Base-by-base conservation (phyloP, 64 coral and sea anemone species). In the Montipora efflorescens region DNA sequence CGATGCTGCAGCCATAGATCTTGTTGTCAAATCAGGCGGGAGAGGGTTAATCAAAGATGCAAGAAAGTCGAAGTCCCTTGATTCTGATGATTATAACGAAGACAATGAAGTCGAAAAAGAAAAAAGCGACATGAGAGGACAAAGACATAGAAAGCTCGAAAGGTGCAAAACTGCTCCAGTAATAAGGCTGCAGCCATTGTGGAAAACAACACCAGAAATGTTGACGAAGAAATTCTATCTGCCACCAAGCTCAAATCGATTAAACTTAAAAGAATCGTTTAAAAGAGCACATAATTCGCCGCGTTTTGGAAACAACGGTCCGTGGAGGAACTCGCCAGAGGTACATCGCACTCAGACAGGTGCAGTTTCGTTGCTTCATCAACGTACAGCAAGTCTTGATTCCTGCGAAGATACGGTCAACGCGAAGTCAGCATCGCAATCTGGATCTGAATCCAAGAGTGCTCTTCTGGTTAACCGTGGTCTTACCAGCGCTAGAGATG, bases 121-220 rank as follows among this genome's bases (percentile, higher is more conserved):
- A 72, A 46, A 45, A 47, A 70, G 16, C 46, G 47, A 86, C 16
- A 48, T 62, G 82, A 45, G 49, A 36, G 19, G 52, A 14, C 28
- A 57, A 8, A 68, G 16, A 47, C 94, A 95, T 66, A 92, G 89
- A 80, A 92, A 92, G 53, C 89, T 95, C 20, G 90, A 92, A 91
- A 87, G 94, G 52, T 95, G 83, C 16, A 92, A 92, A 88, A 95
- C 94, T 44, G 84, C 94, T 47, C 94, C 94, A 9, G 77, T 92
- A 18, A 45, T 67, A 47, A 70, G 88, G 45, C 44, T 95, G 8
- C 83, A 95, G 51, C 90, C 94, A 23, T 43, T 95, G 22, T 16
- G 88, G 44, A 95, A 89, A 88, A 92, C 94, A 16, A 92, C 70
- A 22, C 90, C 83, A 61, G 81, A 88, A 23, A 87, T 87, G 59